phyloP scores from a whole-genome alignment of 2,797 vertebrate species.

The Chelon auratus region DNA sequence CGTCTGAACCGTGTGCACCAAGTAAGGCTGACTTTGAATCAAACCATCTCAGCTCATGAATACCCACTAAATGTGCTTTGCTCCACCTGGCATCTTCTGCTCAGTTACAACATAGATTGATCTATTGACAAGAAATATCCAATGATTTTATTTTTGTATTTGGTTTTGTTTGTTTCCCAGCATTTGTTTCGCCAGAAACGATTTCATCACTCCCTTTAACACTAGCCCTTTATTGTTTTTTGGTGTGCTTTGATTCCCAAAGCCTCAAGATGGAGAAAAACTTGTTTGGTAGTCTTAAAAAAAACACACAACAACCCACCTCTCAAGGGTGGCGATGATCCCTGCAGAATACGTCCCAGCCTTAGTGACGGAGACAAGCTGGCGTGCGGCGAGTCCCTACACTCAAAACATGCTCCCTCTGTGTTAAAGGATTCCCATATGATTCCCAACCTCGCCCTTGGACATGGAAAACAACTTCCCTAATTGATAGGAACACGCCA shows the following conservation, averaged over 20 bases:
- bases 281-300: constrained; percentile 48
- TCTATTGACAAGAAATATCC: neutral
- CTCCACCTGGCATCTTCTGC: neutral
- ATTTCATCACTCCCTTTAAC: constrained; percentile 22
- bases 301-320: constrained; percentile 32
- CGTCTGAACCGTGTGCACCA: neutral
- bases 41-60: constrained; percentile 3
- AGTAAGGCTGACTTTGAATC: constrained; percentile 6
- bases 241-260: constrained; percentile 38
- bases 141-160: neutral
- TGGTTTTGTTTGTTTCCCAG: neutral
- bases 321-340: constrained; percentile 48
- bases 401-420: constrained; percentile 49
- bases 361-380: constrained; percentile 62
- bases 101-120: neutral
- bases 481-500: constrained; percentile 60
- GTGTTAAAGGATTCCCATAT: constrained; percentile 58
- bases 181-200: constrained; percentile 30
- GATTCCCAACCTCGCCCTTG: constrained; percentile 55
- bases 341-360: constrained; percentile 53
- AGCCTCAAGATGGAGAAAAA: constrained; percentile 30
- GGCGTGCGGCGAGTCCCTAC: constrained; percentile 52
- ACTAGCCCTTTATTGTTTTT: neutral
- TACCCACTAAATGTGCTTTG: neutral
- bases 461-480: constrained; percentile 68